Evolutionary conservation across 2,888 invertebrate species (phyloP).

Genomic region (Mesorhabditis spiculigera): DNA sequence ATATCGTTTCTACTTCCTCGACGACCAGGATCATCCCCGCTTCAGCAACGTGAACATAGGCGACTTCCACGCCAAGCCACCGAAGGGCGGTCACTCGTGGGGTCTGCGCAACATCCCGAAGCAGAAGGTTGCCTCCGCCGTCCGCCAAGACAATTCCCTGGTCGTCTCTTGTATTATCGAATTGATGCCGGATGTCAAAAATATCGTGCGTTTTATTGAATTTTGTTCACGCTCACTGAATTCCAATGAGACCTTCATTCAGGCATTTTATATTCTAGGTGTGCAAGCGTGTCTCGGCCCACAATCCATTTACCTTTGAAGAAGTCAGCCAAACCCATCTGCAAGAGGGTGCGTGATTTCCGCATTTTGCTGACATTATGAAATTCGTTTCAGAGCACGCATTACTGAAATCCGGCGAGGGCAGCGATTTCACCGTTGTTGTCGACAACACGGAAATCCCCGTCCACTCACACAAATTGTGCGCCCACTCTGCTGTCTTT

Average conservation of each 20-base stretch:
- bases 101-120: slow-evolving; percentile 57
- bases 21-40: slow-evolving; percentile 49
- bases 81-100: slow-evolving; percentile 59
- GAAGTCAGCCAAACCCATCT: slow-evolving; percentile 17
- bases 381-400: slow-evolving; percentile 23
- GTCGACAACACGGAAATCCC: slow-evolving; percentile 31
- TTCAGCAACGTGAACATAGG: slow-evolving; percentile 58
- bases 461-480: slow-evolving; percentile 54
- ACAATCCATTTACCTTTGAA: slow-evolving; percentile 13
- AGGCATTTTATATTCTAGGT: not conserved
- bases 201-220: not conserved
- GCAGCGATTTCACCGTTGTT: slow-evolving; percentile 46
- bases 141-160: slow-evolving; percentile 53
- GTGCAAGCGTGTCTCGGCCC: slow-evolving; percentile 23
- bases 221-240: too few species aligned
- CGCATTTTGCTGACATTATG: not conserved
- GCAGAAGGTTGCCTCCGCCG: not conserved
- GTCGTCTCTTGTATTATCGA: slow-evolving; percentile 57
- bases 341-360: slow-evolving; percentile 13
- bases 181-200: slow-evolving; percentile 51
- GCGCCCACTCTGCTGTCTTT: slow-evolving; percentile 56
- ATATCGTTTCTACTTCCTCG: slow-evolving; percentile 57
- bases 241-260: too few species aligned
- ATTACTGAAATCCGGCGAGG: slow-evolving; percentile 40
- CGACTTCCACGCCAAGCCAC: slow-evolving; percentile 58